Conservation (phyloP, 2,797 vertebrate species). For the Notoglanidium macrostoma region DNA sequence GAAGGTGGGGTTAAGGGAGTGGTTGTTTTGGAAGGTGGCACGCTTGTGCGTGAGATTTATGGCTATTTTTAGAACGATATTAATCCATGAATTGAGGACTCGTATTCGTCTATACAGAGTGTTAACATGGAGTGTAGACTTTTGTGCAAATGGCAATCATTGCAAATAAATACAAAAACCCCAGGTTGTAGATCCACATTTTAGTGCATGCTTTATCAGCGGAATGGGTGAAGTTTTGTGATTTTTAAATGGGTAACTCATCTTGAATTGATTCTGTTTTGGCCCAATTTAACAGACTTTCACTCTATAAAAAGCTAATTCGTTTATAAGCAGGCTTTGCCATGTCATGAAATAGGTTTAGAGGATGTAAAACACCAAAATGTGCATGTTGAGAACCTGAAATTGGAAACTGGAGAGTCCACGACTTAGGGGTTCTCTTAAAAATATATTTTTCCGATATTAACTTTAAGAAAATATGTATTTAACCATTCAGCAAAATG, state of each 20-base stretch:
- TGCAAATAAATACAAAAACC: background rate
- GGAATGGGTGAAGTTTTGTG: background rate
- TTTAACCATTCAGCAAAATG: background rate
- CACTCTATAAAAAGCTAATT: background rate
- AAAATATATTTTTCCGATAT: background rate
- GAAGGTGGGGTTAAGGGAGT: background rate
- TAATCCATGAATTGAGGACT: background rate
- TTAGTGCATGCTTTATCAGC: background rate
- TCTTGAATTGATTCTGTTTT: background rate
- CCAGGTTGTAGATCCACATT: background rate
- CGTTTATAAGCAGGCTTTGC: background rate
- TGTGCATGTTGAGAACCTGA: background rate
- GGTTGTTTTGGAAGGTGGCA: background rate
- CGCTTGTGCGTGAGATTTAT: background rate
- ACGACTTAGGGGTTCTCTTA: background rate
- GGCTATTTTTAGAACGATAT: background rate
- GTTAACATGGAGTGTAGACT: background rate
- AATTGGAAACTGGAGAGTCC: background rate
- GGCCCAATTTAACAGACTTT: background rate
- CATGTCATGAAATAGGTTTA: background rate
- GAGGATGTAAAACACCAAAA: background rate
- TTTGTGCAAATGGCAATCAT: slow-evolving; percentile 2
- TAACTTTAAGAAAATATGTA: background rate
- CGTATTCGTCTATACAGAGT: background rate
- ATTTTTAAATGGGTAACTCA: background rate